A percentile compares a stretch with the other conserved stretches of the same genome.
Conservation (phyloP, 2,113 vertebrate genomes). For the Rhinogobius similis region DNA sequence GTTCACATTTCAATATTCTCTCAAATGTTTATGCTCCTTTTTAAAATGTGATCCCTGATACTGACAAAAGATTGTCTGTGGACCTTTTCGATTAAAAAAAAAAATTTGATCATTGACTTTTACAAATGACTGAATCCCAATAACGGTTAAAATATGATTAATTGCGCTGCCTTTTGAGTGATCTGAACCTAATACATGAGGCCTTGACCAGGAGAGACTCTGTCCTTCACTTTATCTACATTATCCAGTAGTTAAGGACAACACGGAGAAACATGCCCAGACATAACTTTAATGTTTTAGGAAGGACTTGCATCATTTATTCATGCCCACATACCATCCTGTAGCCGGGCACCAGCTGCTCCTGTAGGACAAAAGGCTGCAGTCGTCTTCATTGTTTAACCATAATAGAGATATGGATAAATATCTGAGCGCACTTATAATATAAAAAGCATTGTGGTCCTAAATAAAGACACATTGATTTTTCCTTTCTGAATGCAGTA, state of each 20-base stretch:
- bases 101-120: too few relatives aligned
- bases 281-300: conserved; percentile 9
- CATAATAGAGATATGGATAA: background rate
- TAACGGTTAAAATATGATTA: too few relatives aligned
- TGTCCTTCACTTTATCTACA: conserved; percentile 36
- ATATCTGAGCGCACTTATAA: conserved; percentile 7
- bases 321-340: conserved; percentile 38
- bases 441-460: conserved; percentile 12
- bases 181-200: background rate
- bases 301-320: conserved; percentile 29
- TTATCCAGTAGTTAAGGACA: conserved; percentile 30
- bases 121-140: too few relatives aligned
- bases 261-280: conserved; percentile 40
- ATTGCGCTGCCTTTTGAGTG: background rate
- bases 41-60: too few relatives aligned
- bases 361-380: background rate
- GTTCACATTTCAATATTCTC: too few relatives aligned
- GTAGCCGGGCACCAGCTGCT: background rate
- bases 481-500: conserved; percentile 50
- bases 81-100: too few relatives aligned
- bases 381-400: conserved; percentile 7
- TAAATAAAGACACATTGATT: conserved; percentile 35
- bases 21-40: too few relatives aligned
- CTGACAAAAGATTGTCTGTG: too few relatives aligned
- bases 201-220: conserved; percentile 18